These are phyloP conservation scores for Melieria omissa DNA, from an alignment of 2,888 invertebrate genomes.

Conservation along the genomic window DNA sequence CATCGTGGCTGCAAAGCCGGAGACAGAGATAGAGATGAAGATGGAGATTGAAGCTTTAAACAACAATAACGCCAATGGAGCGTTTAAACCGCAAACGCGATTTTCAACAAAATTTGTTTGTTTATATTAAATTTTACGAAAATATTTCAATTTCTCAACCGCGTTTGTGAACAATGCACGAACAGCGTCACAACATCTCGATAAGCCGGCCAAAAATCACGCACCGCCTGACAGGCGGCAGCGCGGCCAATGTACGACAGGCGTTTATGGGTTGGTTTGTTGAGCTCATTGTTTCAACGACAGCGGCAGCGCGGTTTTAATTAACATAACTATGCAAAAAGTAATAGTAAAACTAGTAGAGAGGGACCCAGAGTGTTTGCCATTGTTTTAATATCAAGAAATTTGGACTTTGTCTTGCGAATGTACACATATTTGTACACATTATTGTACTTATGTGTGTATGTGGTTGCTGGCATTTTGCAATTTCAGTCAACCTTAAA, in stretches of 20 bases:
- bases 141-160: constrained; percentile 20
- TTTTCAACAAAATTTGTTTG: not conserved
- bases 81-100: not conserved
- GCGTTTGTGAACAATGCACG: not conserved
- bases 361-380: not conserved
- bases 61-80: not conserved
- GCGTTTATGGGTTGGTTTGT: not conserved
- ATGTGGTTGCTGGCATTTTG: not conserved
- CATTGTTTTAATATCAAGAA: not conserved
- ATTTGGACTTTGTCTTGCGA: not conserved
- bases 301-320: not conserved
- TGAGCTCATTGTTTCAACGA: not conserved
- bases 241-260: too few species aligned
- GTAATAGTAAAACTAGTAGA: not conserved
- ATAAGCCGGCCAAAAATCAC: not conserved
- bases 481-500: constrained; percentile 11
- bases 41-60: too few species aligned
- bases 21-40: not conserved
- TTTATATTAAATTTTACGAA: constrained; percentile 15
- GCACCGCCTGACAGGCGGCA: too few species aligned
- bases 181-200: not conserved
- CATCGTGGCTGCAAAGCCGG: not conserved
- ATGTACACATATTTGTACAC: too few species aligned
- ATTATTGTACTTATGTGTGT: not conserved
- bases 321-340: not conserved